Conservation (phyloP, 1,140 invertebrate species). For the Listronotus bonariensis region DNA sequence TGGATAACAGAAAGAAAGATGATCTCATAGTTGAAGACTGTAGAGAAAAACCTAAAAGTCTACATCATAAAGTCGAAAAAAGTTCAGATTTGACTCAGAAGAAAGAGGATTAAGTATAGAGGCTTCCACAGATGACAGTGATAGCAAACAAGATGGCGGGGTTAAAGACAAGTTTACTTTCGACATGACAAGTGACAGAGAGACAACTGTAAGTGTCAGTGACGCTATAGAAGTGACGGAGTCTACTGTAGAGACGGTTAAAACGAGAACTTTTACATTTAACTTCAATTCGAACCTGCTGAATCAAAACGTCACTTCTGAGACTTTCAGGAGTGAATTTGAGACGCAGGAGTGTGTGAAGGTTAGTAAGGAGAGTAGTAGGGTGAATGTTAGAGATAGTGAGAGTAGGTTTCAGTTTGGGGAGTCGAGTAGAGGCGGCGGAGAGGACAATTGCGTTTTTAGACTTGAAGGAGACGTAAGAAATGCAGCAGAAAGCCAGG, state of each 20-base stretch:
- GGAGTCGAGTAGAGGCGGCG: not conserved
- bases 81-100: too few species aligned
- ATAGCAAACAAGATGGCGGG: too few species aligned
- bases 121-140: too few species aligned
- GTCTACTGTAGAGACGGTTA: not conserved
- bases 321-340: not conserved
- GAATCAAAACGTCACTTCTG: not conserved
- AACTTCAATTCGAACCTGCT: not conserved
- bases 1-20: not conserved
- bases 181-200: not conserved
- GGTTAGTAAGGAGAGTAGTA: too few species aligned
- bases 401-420: slow-evolving; percentile 1
- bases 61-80: too few species aligned
- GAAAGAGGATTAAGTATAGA: too few species aligned
- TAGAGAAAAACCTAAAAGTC: too few species aligned
- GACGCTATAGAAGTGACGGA: not conserved
- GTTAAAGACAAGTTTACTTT: not conserved
- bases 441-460: not conserved
- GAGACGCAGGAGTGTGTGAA: too few species aligned
- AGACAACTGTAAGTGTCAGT: not conserved
- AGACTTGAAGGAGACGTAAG: too few species aligned
- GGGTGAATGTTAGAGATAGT: not conserved
- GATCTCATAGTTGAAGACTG: too few species aligned
- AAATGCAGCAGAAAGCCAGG: too few species aligned
- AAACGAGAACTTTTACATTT: not conserved